These are phyloP conservation scores for Corythaeola cristata DNA, from an alignment of 2,113 vertebrate genomes.

Conservation along the genomic window DNA sequence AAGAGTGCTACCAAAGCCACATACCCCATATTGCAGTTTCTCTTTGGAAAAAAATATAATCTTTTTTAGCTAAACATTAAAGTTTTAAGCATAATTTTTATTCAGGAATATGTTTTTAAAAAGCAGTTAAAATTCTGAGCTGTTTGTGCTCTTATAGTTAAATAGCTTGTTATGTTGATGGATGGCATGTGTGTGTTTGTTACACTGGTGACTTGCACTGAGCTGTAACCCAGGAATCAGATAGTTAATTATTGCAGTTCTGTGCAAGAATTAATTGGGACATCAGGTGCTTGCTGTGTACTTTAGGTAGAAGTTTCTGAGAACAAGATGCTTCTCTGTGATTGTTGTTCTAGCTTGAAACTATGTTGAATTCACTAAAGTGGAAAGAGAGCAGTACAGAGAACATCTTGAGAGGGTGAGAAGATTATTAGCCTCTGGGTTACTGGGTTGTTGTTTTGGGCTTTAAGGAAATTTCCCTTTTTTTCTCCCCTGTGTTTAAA, in stretches of 20 bases:
- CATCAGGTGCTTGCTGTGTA: not conserved
- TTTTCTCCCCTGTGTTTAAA: not conserved
- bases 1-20: not conserved
- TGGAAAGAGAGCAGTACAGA: not conserved
- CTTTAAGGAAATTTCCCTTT: not conserved
- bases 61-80: not conserved
- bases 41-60: not conserved
- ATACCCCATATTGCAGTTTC: not conserved
- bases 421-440: not conserved
- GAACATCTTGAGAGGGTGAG: not conserved
- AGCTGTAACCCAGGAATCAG: not conserved
- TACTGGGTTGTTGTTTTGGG: not conserved
- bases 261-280: not conserved
- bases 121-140: not conserved
- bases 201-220: not conserved
- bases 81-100: not conserved
- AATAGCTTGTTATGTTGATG: not conserved
- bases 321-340: not conserved
- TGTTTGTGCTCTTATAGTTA: not conserved
- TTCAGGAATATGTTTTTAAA: not conserved
- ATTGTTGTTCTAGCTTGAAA: not conserved
- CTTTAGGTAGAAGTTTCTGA: not conserved
- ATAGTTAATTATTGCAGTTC: not conserved
- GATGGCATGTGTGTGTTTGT: not conserved
- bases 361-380: not conserved